Evolutionary conservation across 2,113 vertebrate genomes (phyloP), one percentile per base, ranked within the genome.

Genomic region (Oophaga pumilio): DNA sequence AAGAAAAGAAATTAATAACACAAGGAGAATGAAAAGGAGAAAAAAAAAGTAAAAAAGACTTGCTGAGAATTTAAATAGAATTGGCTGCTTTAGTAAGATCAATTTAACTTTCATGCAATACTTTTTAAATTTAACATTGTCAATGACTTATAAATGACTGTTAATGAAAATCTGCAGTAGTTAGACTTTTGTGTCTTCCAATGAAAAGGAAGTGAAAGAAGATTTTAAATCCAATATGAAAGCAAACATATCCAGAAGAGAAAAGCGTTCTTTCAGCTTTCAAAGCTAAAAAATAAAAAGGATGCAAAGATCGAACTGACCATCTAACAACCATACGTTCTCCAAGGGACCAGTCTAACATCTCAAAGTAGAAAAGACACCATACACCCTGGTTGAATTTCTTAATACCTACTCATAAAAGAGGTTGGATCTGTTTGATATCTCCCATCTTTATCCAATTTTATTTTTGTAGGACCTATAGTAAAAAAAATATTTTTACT

Each of bases 71-170:
- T 73, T 56, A 69, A 83, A 68, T 10, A 53, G 62, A 68, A 68
- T 69, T 52, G 49, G 81, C 81, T 68, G 89, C 90, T 91, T 94
- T 92, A 93, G 94, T 95, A 94, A 90, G 90, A 94, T 93, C 93
- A 64, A 93, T 79, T 79, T 79, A 79, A 79, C 77, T 59, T 18
- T 28, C 22, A 20, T 59, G 53, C 20, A 79, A 59, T 79, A 18
- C 24, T n/a, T 68, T 82, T 68, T 53, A 69, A 64, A 66, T 83
- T 53, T 69, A 53, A 49, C n/a, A 83, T 68, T 83, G 43, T 53
- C 43, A 82, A 53, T 53, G 81, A 50, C 62, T 69, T n/a, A 68
- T 83, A 52, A 83, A 83, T 83, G 14, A 43, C 33, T 53, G 43
- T 24, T 69, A 52, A 82, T 82, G n/a, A 53, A 68, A 49, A 64